These are phyloP conservation scores for Silurus meridionalis DNA, from an alignment of 2,113 vertebrate genomes.

Conservation along the genomic window DNA sequence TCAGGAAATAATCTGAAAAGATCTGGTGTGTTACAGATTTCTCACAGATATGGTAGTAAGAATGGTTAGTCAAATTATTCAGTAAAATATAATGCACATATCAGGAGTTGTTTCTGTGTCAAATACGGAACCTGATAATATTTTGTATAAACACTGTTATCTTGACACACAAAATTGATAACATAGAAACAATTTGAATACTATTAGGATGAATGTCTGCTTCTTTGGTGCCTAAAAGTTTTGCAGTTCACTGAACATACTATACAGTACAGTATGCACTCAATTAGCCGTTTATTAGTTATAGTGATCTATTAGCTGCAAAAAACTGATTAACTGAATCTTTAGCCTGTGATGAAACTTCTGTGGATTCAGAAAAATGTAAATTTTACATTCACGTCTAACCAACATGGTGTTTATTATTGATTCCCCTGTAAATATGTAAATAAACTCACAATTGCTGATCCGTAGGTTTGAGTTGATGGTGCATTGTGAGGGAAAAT, in stretches of 20 bases:
- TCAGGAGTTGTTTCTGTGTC: neutral
- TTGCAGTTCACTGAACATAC: neutral
- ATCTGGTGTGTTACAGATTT: neutral
- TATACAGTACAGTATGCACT: neutral
- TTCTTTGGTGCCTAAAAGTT: neutral
- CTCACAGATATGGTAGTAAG: neutral
- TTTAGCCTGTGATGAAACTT: too few relatives aligned
- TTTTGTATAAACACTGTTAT: neutral
- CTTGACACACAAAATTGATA: neutral
- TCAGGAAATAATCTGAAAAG: neutral
- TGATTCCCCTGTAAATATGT: neutral
- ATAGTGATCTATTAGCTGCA: neutral
- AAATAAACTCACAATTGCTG: slow-evolving; percentile 79
- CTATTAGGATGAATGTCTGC: too few relatives aligned
- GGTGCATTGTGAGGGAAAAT: slow-evolving; percentile 86
- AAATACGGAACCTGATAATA: neutral
- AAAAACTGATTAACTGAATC: too few relatives aligned
- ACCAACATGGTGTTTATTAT: neutral
- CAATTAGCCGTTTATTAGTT: neutral
- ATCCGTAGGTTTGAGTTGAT: slow-evolving; percentile 78
- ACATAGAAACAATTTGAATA: neutral
- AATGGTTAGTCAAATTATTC: neutral
- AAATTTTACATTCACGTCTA: neutral
- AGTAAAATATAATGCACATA: neutral
- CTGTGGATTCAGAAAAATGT: too few relatives aligned